Percentiles rank a stretch among this genome's conserved stretches.
Conservation (phyloP, 2,797 vertebrate species). For the Peromyscus aztecus region DNA sequence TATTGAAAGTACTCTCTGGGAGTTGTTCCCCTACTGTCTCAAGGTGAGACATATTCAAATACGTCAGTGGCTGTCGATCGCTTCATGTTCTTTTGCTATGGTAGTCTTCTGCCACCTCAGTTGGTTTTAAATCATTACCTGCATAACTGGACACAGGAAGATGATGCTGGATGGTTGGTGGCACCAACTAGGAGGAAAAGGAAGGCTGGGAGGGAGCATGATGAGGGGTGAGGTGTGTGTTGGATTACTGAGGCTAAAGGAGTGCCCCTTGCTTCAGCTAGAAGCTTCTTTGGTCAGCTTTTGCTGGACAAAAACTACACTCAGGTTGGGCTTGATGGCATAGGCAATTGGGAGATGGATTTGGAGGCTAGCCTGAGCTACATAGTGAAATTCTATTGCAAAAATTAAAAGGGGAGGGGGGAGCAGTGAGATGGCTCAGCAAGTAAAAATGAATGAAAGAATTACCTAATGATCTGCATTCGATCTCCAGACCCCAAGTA, state of each 20-base stretch:
- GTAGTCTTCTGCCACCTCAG: neutral
- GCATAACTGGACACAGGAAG: neutral
- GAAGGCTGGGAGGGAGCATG: neutral
- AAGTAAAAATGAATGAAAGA: neutral
- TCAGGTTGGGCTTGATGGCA: neutral
- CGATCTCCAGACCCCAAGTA: neutral
- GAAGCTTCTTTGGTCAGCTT: neutral
- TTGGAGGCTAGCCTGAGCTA: neutral
- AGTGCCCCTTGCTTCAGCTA: neutral
- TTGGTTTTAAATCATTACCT: neutral
- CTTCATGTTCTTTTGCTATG: neutral
- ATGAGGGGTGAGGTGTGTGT: neutral
- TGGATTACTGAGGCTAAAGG: no score
- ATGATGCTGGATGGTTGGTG: neutral
- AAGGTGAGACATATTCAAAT: neutral
- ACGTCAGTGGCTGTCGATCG: no score
- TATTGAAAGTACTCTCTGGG: neutral
- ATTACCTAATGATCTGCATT: neutral
- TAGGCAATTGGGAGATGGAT: neutral
- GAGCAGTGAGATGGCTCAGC: neutral
- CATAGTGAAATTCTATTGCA: neutral
- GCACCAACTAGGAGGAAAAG: neutral
- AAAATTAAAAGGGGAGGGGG: neutral
- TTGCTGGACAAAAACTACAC: neutral
- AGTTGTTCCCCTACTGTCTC: neutral